These are phyloP conservation scores for Syritta pipiens DNA, from an alignment of 2,888 invertebrate species.

Conservation along the genomic window DNA sequence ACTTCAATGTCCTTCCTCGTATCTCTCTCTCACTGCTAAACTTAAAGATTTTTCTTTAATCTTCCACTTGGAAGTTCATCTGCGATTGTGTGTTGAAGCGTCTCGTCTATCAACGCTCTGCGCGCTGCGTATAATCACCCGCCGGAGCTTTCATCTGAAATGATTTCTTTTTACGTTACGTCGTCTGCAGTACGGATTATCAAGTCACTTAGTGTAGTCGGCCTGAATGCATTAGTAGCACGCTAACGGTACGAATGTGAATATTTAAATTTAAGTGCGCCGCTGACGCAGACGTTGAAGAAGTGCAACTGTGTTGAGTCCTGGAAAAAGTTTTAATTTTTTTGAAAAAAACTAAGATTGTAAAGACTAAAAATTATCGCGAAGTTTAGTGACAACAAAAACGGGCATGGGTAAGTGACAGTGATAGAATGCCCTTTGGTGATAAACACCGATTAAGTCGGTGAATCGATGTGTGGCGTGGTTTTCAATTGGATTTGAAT, in stretches of 20 bases:
- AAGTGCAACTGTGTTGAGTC: no score
- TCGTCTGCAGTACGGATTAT: slow-evolving; percentile 39
- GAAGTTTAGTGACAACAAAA: no score
- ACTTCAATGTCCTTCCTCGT: background rate
- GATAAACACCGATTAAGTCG: no score
- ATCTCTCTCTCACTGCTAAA: no score
- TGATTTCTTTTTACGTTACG: slow-evolving; percentile 18
- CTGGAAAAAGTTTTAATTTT: no score
- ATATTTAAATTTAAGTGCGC: background rate
- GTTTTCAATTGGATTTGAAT: no score
- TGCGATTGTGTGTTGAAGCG: slow-evolving; percentile 6
- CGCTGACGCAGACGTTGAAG: background rate
- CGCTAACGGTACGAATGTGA: background rate
- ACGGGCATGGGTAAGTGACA: no score
- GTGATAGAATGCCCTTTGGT: no score
- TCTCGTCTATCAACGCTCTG: slow-evolving; percentile 20
- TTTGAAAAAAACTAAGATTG: no score
- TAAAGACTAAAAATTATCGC: no score
- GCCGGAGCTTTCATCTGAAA: slow-evolving; percentile 57
- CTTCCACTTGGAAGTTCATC: slow-evolving; percentile 45
- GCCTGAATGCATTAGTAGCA: slow-evolving; percentile 31
- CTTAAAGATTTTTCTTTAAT: no score
- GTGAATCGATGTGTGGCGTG: no score
- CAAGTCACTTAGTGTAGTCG: slow-evolving; percentile 50
- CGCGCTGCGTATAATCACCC: slow-evolving; percentile 38